phyloP scores from a whole-genome alignment of 2,888 invertebrate species.

The Kryphioiulus occultus region DNA sequence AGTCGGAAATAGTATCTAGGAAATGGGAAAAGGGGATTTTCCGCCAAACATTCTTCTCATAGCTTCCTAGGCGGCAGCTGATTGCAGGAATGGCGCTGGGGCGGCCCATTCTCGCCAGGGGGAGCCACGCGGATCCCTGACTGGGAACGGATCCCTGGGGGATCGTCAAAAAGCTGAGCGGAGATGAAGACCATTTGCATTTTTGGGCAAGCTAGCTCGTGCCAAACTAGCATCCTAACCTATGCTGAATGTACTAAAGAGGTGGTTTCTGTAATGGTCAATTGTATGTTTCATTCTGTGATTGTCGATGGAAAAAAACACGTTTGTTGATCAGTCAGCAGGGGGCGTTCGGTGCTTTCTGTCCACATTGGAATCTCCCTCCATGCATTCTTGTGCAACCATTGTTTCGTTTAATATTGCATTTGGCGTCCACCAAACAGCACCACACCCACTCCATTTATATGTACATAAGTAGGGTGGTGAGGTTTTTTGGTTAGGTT shows the following conservation, averaged over 20 bases:
- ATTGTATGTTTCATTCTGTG: too few species aligned
- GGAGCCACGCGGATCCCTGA: background rate
- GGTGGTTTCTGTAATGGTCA: too few species aligned
- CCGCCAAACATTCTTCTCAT: slow-evolving; percentile 23
- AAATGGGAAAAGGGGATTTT: slow-evolving; percentile 20
- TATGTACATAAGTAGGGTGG: too few species aligned
- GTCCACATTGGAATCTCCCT: too few species aligned
- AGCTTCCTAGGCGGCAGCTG: background rate
- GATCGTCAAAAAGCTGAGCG: background rate
- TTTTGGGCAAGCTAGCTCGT: too few species aligned
- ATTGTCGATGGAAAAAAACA: too few species aligned
- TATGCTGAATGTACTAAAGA: too few species aligned
- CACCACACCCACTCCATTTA: background rate
- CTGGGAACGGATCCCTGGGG: background rate
- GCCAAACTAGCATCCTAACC: too few species aligned
- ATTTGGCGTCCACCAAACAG: slow-evolving; percentile 23
- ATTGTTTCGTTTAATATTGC: background rate
- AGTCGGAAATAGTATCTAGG: background rate
- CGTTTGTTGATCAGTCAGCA: too few species aligned
- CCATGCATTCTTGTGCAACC: too few species aligned
- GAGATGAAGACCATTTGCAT: too few species aligned
- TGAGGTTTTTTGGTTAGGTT: background rate
- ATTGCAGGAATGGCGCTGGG: slow-evolving; percentile 23
- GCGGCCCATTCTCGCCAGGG: background rate
- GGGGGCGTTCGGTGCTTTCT: too few species aligned